Conservation (phyloP, 2,888 invertebrate species). For the Mesorhabditis belari region DNA sequence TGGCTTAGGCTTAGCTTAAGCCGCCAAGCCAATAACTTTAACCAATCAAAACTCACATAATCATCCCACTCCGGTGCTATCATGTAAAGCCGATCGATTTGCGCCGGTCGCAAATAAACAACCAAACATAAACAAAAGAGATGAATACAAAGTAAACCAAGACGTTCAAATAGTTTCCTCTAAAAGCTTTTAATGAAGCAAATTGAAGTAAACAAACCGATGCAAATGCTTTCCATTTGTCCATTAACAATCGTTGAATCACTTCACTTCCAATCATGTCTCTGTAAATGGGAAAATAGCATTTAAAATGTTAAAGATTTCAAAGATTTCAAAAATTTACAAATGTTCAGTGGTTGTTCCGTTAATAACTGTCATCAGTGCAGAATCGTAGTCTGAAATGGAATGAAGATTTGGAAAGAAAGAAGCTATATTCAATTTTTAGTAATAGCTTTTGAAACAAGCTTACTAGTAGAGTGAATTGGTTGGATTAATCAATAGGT, state of each 20-base stretch:
- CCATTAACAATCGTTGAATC: constrained; percentile 87
- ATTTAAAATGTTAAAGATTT: neutral
- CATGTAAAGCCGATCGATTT: constrained; percentile 60
- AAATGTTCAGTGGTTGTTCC: constrained; percentile 95
- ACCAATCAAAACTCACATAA: constrained; percentile 39
- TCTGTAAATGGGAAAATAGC: no score
- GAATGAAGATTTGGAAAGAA: neutral
- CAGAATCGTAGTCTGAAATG: constrained; percentile 87
- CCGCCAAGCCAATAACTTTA: neutral
- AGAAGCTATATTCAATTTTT: no score
- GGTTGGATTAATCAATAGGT: constrained; percentile 71
- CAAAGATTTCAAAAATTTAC: constrained; percentile 8
- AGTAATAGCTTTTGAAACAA: no score
- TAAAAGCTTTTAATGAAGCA: constrained; percentile 54
- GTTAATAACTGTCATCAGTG: constrained; percentile 89
- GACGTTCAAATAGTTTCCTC: constrained; percentile 84
- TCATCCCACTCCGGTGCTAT: constrained; percentile 37
- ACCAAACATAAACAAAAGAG: constrained; percentile 79
- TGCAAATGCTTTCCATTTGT: constrained; percentile 99
- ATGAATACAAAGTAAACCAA: constrained; percentile 79
- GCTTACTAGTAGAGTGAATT: neutral
- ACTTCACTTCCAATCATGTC: constrained; percentile 98
- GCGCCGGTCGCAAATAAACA: constrained; percentile 79
- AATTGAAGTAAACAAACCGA: constrained; percentile 62
- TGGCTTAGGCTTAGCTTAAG: neutral